Conservation (phyloP, 1,140 invertebrate species). For the Dolichoris vasculosae region DNA sequence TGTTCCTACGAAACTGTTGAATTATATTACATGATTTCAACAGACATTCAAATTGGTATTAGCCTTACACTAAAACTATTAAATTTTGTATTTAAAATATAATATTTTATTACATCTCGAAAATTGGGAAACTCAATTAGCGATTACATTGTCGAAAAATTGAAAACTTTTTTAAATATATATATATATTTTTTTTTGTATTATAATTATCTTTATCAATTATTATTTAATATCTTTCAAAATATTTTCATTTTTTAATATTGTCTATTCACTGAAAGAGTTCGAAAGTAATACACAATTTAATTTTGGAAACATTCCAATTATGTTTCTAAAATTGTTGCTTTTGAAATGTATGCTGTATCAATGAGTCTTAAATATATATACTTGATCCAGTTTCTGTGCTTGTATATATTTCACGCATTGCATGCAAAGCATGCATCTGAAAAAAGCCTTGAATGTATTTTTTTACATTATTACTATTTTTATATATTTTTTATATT, state of each 20-base stretch:
- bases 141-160: neutral
- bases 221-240: neutral
- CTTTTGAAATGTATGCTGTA: constrained; percentile 14
- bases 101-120: no score
- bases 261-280: neutral
- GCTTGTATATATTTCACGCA: neutral
- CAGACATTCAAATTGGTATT: no score
- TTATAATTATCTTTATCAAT: neutral
- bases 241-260: neutral
- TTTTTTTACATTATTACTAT: no score
- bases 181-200: neutral
- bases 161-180: neutral
- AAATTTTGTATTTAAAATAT: no score
- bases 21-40: no score
- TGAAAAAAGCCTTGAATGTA: neutral
- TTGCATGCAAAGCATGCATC: neutral
- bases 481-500: no score
- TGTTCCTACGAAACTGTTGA: no score
- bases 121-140: no score
- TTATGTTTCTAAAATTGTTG: constrained; percentile 18
- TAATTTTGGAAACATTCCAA: constrained; percentile 18
- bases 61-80: no score
- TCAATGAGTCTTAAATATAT: neutral
- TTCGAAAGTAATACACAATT: neutral
- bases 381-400: neutral